Evolutionary conservation across 2,113 vertebrate genomes (phyloP).

Genomic region (Ophiodon elongatus): DNA sequence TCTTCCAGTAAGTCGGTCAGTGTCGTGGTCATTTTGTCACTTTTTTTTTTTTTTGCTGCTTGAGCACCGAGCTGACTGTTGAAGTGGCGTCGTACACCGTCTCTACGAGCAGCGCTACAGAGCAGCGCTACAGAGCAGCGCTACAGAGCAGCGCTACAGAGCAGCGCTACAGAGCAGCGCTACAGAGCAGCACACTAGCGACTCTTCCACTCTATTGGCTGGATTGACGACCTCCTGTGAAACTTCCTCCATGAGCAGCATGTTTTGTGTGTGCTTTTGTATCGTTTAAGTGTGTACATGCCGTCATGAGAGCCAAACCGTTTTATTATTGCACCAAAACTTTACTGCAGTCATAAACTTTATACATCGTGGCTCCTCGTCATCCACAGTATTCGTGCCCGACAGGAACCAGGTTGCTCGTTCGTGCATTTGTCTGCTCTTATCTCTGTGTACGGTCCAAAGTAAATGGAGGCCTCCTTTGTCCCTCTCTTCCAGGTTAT

Average conservation of each 20-base stretch:
- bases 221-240: too few species aligned
- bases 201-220: background rate
- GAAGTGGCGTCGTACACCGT: too few species aligned
- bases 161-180: too few species aligned
- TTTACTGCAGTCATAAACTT: constrained; percentile 35
- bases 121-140: too few species aligned
- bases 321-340: constrained; percentile 19
- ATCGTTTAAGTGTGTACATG: background rate
- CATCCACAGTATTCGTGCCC: constrained; percentile 3
- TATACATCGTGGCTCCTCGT: background rate
- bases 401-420: constrained; percentile 3
- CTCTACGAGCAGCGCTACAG: too few species aligned
- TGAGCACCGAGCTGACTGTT: too few species aligned
- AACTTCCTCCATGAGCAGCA: too few species aligned
- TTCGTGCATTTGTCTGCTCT: constrained; percentile 29
- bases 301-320: background rate
- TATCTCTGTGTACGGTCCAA: constrained; percentile 4
- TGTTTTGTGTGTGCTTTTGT: background rate
- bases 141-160: too few species aligned
- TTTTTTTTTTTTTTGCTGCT: background rate
- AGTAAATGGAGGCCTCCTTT: constrained; percentile 44
- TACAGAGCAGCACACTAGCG: background rate
- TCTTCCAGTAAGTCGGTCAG: background rate
- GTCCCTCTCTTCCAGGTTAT: constrained; percentile 86
- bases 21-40: background rate